Evolutionary conservation across 2,888 invertebrate species (phyloP).

Genomic region (Urechis unicinctus): DNA sequence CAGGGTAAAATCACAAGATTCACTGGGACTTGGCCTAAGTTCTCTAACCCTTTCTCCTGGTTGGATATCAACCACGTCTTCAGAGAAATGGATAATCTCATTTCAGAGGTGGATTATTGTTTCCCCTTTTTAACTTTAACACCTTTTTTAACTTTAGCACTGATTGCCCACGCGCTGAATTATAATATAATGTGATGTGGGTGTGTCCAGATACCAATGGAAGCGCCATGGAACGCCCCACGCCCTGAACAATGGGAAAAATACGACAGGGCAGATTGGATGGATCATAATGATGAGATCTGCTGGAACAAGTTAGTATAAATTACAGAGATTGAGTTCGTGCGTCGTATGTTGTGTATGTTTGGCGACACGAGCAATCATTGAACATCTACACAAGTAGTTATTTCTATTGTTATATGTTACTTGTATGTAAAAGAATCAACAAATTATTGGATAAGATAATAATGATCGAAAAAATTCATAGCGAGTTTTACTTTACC

Average conservation of each 20-base stretch:
- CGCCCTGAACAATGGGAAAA: slow-evolving; percentile 42
- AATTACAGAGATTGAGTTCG: no score
- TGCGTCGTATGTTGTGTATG: no score
- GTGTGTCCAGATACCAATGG: slow-evolving; percentile 33
- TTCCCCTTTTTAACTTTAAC: no score
- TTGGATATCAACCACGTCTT: slow-evolving; percentile 40
- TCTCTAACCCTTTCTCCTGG: slow-evolving; percentile 30
- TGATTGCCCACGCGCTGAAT: background rate
- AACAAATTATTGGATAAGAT: no score
- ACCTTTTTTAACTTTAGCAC: no score
- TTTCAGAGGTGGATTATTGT: slow-evolving; percentile 31
- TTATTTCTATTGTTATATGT: no score
- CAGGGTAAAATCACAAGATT: slow-evolving; percentile 27
- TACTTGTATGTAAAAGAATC: no score
- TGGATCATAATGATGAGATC: slow-evolving; percentile 29
- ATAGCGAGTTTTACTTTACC: no score
- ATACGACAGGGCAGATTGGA: slow-evolving; percentile 39
- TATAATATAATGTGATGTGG: no score
- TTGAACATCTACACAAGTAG: no score
- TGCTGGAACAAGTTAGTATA: slow-evolving; percentile 42
- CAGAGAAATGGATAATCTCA: slow-evolving; percentile 44
- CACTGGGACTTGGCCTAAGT: slow-evolving; percentile 27
- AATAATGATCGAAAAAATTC: no score
- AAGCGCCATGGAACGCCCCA: slow-evolving; percentile 42
- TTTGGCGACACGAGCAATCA: no score